These are phyloP conservation scores for Heliothis peltigera DNA, from an alignment of 2,888 invertebrate genomes.

Conservation along the genomic window DNA sequence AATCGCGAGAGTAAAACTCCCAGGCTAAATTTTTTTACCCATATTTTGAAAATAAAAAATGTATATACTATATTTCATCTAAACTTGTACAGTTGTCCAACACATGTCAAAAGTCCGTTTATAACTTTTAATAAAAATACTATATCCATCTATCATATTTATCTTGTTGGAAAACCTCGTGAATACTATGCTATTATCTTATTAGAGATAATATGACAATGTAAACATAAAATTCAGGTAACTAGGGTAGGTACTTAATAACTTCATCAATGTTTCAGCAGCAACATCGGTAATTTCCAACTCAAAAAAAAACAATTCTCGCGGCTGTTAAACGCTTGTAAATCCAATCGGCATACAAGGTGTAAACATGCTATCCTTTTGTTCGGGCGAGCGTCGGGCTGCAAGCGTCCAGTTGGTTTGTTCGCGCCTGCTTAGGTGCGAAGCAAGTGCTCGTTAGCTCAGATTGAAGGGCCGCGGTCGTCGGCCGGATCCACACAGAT, in stretches of 20 bases:
- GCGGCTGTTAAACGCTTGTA: slow-evolving; percentile 47
- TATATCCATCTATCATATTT: too few relatives aligned
- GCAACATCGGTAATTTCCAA: slow-evolving; percentile 30
- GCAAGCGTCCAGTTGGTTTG: slow-evolving; percentile 77
- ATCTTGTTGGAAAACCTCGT: background rate
- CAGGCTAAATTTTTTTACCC: too few relatives aligned
- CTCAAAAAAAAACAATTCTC: slow-evolving; percentile 40
- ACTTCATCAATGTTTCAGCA: slow-evolving; percentile 34
- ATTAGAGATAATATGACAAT: background rate
- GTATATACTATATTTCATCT: too few relatives aligned
- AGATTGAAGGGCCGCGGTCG: slow-evolving; percentile 87
- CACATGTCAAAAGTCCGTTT: too few relatives aligned
- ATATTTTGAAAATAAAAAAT: too few relatives aligned
- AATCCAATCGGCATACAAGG: slow-evolving; percentile 44
- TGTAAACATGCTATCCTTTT: slow-evolving; percentile 74
- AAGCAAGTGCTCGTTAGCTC: slow-evolving; percentile 82
- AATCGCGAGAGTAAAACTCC: too few relatives aligned
- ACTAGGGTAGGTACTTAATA: slow-evolving; percentile 4
- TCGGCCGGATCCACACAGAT: slow-evolving; percentile 77
- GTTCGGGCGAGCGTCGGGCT: slow-evolving; percentile 65
- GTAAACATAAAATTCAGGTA: background rate
- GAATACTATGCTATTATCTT: background rate
- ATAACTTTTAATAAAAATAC: background rate
- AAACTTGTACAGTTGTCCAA: too few relatives aligned
- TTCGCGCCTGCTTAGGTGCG: slow-evolving; percentile 86